Conservation (phyloP, 1,140 invertebrate species). For the Saccostrea cuccullata region DNA sequence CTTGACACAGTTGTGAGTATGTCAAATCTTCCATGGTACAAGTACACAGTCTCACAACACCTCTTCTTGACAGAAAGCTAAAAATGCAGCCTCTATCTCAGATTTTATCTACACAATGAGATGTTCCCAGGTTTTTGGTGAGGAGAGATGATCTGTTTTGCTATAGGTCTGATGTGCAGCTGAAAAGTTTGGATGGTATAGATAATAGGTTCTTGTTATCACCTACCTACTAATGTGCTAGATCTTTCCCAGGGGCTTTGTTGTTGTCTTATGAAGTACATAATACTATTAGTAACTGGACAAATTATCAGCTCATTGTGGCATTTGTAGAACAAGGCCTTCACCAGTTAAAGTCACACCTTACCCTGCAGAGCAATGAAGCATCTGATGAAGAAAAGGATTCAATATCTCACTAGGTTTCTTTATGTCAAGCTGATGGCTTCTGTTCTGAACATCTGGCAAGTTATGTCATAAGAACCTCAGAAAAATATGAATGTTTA, state of each 20-base stretch:
- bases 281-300: slow-evolving; percentile 29
- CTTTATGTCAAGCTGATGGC: slow-evolving; percentile 12
- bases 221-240: slow-evolving; percentile 32
- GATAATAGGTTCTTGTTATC: slow-evolving; percentile 33
- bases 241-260: slow-evolving; percentile 32
- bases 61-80: background rate
- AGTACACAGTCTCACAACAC: background rate
- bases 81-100: background rate
- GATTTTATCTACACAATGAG: slow-evolving; percentile 16
- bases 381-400: background rate
- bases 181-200: background rate
- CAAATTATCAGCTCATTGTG: slow-evolving; percentile 33
- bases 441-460: slow-evolving; percentile 23
- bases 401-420: background rate
- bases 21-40: background rate
- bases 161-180: background rate
- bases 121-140: background rate
- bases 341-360: background rate
- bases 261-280: slow-evolving; percentile 23
- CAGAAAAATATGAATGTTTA: background rate
- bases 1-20: background rate
- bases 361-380: background rate
- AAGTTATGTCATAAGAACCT: slow-evolving; percentile 23
- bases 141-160: background rate
- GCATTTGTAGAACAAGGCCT: background rate